A percentile compares a stretch with the other conserved stretches of the same genome.
Conservation (phyloP, 2,797 vertebrate genomes). For the Rousettus madagascariensis region DNA sequence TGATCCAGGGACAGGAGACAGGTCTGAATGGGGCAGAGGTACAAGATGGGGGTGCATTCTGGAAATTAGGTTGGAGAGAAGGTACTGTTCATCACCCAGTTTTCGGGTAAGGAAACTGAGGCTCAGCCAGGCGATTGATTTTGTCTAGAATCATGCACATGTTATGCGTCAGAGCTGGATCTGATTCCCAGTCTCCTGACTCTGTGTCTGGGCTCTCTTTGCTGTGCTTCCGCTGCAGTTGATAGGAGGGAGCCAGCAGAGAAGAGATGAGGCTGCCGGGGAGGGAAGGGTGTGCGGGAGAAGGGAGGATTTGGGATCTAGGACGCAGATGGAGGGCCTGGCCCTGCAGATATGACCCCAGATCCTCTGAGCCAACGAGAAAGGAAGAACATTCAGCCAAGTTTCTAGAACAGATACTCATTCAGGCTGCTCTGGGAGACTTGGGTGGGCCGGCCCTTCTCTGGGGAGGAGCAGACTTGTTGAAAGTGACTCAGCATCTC, state of each 20-base stretch:
- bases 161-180: neutral
- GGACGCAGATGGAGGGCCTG: neutral
- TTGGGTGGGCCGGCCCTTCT: neutral
- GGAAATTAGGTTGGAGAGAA: neutral
- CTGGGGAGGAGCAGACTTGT: neutral
- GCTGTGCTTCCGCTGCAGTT: neutral
- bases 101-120: neutral
- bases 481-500: neutral
- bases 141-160: neutral
- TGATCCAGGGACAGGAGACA: neutral
- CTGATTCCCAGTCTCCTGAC: neutral
- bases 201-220: fast-evolving
- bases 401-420: neutral
- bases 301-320: neutral
- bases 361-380: neutral
- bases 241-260: neutral
- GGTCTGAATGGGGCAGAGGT: neutral
- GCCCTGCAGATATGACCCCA: neutral
- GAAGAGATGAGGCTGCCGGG: neutral
- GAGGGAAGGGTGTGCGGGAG: neutral
- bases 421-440: neutral
- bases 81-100: neutral
- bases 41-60: neutral
- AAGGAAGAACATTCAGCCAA: neutral
- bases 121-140: neutral